Conservation (phyloP, 2,113 vertebrate genomes). For the Trogon surrucura region DNA sequence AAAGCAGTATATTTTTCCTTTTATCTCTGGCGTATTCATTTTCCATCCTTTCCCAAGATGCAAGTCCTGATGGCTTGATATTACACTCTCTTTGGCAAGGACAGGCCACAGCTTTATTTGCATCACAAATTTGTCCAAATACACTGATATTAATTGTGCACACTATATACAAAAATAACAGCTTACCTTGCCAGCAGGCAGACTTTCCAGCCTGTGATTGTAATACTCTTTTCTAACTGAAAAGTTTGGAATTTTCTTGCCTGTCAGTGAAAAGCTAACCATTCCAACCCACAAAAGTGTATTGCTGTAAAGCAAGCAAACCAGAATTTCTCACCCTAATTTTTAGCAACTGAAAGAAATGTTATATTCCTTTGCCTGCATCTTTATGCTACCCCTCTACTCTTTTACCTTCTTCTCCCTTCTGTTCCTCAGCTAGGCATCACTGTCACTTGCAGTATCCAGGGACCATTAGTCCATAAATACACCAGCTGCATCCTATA, state of each 20-base stretch:
- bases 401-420: background rate
- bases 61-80: slow-evolving; percentile 6
- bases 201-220: background rate
- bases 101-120: slow-evolving; percentile 45
- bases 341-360: background rate
- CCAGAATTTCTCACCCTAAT: background rate
- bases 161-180: slow-evolving; percentile 42
- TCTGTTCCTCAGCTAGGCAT: background rate
- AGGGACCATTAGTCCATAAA: background rate
- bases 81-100: slow-evolving; percentile 29
- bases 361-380: background rate
- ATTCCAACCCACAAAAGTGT: background rate
- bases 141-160: slow-evolving; percentile 50
- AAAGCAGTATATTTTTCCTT: slow-evolving; percentile 4
- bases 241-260: slow-evolving; percentile 11
- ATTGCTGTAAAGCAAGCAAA: background rate
- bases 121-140: slow-evolving; percentile 47
- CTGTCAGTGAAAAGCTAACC: slow-evolving; percentile 20
- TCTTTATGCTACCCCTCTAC: background rate
- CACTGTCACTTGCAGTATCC: background rate
- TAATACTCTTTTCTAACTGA: background rate
- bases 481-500: background rate
- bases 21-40: slow-evolving; percentile 28
- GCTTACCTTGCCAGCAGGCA: slow-evolving; percentile 43
- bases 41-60: slow-evolving; percentile 1